Base-by-base conservation (phyloP, 2,888 invertebrate genomes). In the Drosophila histrio region DNA sequence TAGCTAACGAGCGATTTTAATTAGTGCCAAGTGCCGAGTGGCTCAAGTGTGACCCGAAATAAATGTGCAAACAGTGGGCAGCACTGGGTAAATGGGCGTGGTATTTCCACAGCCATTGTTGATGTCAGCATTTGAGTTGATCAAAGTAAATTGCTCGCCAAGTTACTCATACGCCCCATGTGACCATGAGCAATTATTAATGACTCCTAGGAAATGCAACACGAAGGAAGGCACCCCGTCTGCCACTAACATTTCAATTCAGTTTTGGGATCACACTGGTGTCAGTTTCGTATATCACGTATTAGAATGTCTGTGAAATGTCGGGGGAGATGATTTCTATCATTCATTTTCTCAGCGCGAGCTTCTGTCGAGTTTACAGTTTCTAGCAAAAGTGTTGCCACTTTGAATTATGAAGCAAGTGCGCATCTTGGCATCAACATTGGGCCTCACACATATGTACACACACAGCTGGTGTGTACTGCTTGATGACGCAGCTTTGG, bases 1-100 rank as follows among this genome's bases (percentile, higher is more conserved):
- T 83, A 80, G 74, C 78, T 79, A 85, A 82, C 83, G 75, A 79
- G 82, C 73, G 76, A 87, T 87, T 90, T 89, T 89, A 89, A 89
- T 89, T 89, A 89, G 86, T 85, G 88, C 72, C 77, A 81, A 62
- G 63, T 63, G 60, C 49, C 77, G 78, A 63, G 60, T 63, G 58
- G 47, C 50, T 70, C 50, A 62, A 81, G 79, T 79, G 70, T 62
- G 50, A 60, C 36, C 57, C 63, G 39, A 71, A 76, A 72, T 67
- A 75, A 67, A 71, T 75, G 75, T 38, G 36, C 47, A 41, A 38
- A 38, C 30, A 17, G 32, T 39, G 43, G 30, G 17, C 38, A 36
- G 15, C 21, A 13, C 0, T 24, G n/a, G 17, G 38, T 4, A 41
- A 15, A 8, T 13, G 50, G 59, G 57, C 53, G 57, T 50, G 39